Evolutionary conservation across 2,797 vertebrate species (phyloP).

Genomic region (Coendou prehensilis): DNA sequence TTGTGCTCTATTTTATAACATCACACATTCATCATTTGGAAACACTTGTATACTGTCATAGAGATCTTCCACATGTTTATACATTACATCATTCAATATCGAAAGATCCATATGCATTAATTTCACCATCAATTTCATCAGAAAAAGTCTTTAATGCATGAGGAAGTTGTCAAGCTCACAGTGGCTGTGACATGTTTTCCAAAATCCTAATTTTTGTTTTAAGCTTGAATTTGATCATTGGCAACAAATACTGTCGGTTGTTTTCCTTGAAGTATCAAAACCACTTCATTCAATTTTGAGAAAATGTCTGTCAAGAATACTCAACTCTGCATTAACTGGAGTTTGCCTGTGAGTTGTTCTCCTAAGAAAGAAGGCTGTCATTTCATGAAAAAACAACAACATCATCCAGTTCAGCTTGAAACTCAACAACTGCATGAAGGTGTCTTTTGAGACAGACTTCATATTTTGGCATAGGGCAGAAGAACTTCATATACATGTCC

Average conservation of each 20-base stretch:
- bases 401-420: not conserved
- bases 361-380: not conserved
- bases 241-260: constrained; percentile 47
- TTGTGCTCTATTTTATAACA: not conserved
- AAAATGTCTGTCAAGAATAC: constrained; percentile 25
- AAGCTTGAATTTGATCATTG: constrained; percentile 31
- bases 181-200: not conserved
- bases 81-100: not conserved
- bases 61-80: not conserved
- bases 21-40: not conserved
- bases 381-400: not conserved
- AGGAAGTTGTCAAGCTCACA: constrained; percentile 28
- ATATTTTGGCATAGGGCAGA: not conserved
- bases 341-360: not conserved
- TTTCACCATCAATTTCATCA: not conserved
- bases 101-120: not conserved
- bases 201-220: constrained; percentile 54
- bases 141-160: not conserved
- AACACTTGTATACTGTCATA: not conserved
- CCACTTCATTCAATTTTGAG: constrained; percentile 10
- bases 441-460: not conserved
- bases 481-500: not conserved
- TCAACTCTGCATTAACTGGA: not conserved
- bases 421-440: fast-evolving
- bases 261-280: constrained; percentile 36